Evolutionary conservation across 2,113 vertebrate genomes (phyloP).

Genomic region (Gambusia affinis): DNA sequence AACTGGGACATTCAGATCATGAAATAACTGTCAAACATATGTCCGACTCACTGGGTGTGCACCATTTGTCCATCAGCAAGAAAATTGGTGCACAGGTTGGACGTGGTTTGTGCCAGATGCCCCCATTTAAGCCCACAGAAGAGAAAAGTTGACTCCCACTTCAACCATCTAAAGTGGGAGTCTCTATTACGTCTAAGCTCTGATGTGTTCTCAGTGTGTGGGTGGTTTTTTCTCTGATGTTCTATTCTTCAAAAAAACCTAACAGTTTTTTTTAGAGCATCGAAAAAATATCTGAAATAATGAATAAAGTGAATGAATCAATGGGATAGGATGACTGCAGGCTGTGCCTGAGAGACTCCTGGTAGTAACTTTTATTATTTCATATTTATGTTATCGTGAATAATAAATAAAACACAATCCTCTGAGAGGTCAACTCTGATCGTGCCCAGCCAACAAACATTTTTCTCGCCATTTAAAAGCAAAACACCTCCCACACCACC

Average conservation of each 20-base stretch:
- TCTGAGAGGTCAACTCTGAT: neutral
- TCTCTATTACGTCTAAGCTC: neutral
- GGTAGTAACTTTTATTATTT: neutral
- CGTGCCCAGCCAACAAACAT: neutral
- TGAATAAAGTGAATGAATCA: neutral
- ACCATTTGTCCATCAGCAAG: no score
- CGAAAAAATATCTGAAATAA: neutral
- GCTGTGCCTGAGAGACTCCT: neutral
- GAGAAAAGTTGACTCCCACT: no score
- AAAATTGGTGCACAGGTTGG: no score
- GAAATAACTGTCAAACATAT: neutral
- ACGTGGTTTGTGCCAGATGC: no score
- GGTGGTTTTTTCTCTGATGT: slow-evolving; percentile 12
- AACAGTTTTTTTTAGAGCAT: neutral
- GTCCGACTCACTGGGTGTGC: neutral
- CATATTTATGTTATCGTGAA: neutral
- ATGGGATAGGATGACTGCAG: neutral
- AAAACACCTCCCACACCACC: neutral
- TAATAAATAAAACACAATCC: neutral
- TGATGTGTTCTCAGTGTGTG: neutral
- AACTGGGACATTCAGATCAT: neutral
- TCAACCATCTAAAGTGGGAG: no score
- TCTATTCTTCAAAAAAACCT: neutral
- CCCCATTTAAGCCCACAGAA: no score
- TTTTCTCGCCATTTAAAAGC: neutral